Evolutionary conservation across 2,797 vertebrate genomes (phyloP).

Genomic region (Intellagama lesueurii): DNA sequence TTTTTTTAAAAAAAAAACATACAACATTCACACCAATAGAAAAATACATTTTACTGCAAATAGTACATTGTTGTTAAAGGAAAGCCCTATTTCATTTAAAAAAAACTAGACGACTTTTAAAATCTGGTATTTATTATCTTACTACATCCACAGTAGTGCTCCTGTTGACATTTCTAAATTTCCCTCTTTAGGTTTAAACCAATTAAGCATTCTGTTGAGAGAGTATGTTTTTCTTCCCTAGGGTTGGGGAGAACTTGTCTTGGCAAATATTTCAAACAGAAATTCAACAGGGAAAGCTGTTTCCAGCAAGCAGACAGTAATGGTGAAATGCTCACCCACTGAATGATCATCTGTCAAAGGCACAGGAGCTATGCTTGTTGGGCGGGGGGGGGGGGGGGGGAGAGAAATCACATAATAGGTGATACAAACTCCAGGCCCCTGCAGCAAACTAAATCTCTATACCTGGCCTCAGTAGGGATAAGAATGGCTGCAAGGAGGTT

Average conservation of each 20-base stretch:
- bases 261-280: neutral
- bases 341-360: neutral
- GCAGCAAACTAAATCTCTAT: neutral
- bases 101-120: no score
- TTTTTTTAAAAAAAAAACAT: conserved; percentile 27
- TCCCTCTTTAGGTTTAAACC: neutral
- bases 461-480: neutral
- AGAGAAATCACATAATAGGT: neutral
- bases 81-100: conserved; percentile 52
- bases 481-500: neutral
- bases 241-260: neutral
- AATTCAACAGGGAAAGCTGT: neutral
- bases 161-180: conserved; percentile 25
- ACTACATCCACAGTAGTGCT: conserved; percentile 38
- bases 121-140: conserved; percentile 41
- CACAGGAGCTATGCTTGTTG: neutral
- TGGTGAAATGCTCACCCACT: neutral
- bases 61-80: neutral
- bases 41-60: conserved; percentile 36
- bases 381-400: neutral
- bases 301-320: neutral
- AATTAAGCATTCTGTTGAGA: conserved; percentile 13
- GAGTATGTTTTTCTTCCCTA: conserved; percentile 29
- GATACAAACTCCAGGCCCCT: neutral
- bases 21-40: conserved; percentile 60